Evolutionary conservation across 2,113 vertebrate species (phyloP), one percentile per base, ranked within the genome.

Genomic region (Mola mola): DNA sequence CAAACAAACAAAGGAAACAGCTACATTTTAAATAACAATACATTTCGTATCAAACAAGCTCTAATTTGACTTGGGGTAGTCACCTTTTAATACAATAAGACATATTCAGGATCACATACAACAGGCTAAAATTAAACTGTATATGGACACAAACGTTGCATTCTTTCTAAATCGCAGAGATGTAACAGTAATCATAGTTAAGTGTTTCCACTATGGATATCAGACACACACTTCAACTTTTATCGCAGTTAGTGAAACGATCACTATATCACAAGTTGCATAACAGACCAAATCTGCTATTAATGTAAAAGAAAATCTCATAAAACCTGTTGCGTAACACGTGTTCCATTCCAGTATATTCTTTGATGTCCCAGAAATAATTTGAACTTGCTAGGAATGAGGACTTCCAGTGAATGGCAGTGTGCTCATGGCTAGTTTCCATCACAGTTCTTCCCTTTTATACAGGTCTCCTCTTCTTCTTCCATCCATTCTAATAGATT

Each of bases 321-420:
- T 79, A 75, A 75, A 84, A 68, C 40, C 68, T 66, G 65, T 88
- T 88, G 64, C 59, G 13, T 75, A 84, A 89, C 59, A 74, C 41
- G n/a, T 59, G 67, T 74, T 81, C 34, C 61, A 67, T 88, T 89
- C 88, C 85, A 90, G 89, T 83, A 85, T 81, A 75, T 81, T 86
- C 61, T 87, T 79, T 82, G 71, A 81, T 76, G 81, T 86, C 75
- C 71, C 53, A 86, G 66, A 85, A 83, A 86, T 75, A 73, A 81
- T 84, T 79, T 78, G 69, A 83, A 83, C 79, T 74, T 78, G 71
- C 85, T 72, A 49, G 64, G 68, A 73, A 63, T 66, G 65, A 84
- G 70, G 69, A 70, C 70, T 70, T 81, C 78, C 81, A 87, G 83
- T 82, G 83, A 83, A 82, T 61, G 72, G 83, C 73, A 66, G 70